These are phyloP conservation scores for Ptychodera flava DNA, from an alignment of 35 echinoderm and acorn worm genomes.

Conservation along the genomic window DNA sequence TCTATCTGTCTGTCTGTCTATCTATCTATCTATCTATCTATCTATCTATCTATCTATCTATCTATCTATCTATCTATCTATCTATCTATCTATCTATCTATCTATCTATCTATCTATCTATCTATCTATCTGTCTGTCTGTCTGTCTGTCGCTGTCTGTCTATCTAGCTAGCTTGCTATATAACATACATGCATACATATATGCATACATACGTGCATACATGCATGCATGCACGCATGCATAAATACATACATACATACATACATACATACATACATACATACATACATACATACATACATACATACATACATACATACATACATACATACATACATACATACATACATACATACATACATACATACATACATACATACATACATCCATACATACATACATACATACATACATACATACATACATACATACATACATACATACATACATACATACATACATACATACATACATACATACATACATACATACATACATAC, in stretches of 20 bases:
- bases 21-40: neutral
- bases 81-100: neutral
- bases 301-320: neutral
- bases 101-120: neutral
- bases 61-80: neutral
- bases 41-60: neutral
- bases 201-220: neutral
- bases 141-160: neutral
- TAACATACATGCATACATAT: neutral
- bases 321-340: constrained; percentile 2
- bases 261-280: neutral
- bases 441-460: neutral
- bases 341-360: constrained; percentile 2
- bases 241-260: neutral
- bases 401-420: neutral
- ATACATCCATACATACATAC: neutral
- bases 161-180: no score
- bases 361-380: constrained; percentile 2
- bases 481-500: constrained; percentile 2
- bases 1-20: neutral
- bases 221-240: neutral
- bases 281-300: neutral
- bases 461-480: neutral
- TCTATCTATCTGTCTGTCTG: neutral
- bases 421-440: constrained; percentile 2